phyloP scores from a whole-genome alignment of 2,113 vertebrate species.

The Cyanoderma ruficeps region DNA sequence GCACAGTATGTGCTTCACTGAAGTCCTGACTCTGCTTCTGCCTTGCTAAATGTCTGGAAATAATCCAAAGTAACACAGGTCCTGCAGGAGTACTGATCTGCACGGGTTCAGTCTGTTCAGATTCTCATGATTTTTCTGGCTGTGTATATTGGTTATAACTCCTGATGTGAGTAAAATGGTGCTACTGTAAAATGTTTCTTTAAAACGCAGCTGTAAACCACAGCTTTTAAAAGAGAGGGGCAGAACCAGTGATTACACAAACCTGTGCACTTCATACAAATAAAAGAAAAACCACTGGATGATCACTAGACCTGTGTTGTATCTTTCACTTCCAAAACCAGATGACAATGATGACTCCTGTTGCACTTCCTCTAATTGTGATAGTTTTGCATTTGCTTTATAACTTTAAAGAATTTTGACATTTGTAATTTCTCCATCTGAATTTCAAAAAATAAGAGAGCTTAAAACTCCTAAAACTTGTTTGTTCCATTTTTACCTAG shows the following conservation, averaged over 20 bases:
- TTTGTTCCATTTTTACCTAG: background rate
- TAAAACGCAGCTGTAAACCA: background rate
- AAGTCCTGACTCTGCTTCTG: background rate
- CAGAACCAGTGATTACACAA: background rate
- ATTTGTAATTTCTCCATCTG: background rate
- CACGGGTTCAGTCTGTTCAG: background rate
- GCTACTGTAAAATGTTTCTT: background rate
- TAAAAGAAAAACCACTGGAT: background rate
- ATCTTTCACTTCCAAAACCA: background rate
- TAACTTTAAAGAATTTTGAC: background rate
- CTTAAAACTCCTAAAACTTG: background rate
- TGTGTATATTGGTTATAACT: background rate
- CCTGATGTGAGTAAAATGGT: background rate
- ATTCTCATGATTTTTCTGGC: background rate
- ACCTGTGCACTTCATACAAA: background rate
- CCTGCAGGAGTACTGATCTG: background rate
- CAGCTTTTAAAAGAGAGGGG: background rate
- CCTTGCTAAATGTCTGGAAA: background rate
- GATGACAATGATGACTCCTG: background rate
- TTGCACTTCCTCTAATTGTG: background rate
- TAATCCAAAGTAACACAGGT: background rate
- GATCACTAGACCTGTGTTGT: background rate
- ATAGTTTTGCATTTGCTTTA: background rate
- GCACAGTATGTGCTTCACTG: background rate
- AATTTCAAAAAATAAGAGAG: background rate